Conservation (phyloP, 2,113 vertebrate genomes). For the Sinocyclocheilus anophthalmus region DNA sequence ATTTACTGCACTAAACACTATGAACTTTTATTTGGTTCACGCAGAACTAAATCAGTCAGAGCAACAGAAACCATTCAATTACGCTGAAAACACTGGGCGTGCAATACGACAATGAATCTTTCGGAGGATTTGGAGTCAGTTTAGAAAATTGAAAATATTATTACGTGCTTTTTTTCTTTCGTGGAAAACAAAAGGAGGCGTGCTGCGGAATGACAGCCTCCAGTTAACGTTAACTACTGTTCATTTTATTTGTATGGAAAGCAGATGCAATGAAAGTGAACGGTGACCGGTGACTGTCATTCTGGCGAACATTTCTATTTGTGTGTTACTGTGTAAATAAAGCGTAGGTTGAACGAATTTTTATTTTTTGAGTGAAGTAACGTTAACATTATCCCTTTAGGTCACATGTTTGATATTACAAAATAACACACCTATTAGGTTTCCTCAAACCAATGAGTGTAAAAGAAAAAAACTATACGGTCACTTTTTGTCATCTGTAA, state of each 20-base stretch:
- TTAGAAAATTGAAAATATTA: not conserved
- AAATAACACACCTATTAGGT: not conserved
- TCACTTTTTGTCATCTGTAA: not conserved
- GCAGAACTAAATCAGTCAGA: not conserved
- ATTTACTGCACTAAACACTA: not conserved
- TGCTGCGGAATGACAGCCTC: not conserved
- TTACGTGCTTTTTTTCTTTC: not conserved
- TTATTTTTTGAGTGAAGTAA: not conserved
- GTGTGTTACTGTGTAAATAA: not conserved
- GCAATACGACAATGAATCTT: not conserved
- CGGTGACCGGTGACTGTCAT: not conserved
- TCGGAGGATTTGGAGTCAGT: not conserved
- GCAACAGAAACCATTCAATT: not conserved
- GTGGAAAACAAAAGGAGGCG: not conserved
- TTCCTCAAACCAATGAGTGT: not conserved
- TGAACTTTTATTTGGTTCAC: not conserved
- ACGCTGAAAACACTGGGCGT: not conserved
- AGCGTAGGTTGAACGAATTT: not conserved
- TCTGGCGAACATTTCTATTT: not conserved
- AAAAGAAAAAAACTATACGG: not conserved
- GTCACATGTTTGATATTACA: not conserved
- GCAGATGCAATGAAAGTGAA: conserved; percentile 4
- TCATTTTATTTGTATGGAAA: not conserved
- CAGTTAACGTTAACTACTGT: no score
- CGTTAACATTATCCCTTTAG: not conserved